A percentile compares a stretch with the other conserved stretches of the same genome.
Evolutionary conservation across 35 echinoderm and acorn worm species (phyloP).

Genomic region (Apostichopus parvimensis): DNA sequence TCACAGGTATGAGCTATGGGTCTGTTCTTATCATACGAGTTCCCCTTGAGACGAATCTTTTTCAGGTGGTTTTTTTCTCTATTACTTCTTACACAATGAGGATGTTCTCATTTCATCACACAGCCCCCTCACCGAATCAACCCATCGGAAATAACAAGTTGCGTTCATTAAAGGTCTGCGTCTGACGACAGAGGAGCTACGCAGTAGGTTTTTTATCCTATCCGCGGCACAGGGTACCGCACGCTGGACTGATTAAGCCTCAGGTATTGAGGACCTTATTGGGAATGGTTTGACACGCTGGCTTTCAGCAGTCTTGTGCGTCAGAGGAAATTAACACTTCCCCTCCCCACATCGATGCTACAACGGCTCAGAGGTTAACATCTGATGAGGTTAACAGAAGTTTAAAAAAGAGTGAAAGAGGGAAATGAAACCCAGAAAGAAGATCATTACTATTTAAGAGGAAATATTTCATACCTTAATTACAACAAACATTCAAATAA

Average conservation of each 20-base stretch:
- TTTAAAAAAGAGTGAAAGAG: not conserved
- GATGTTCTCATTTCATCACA: not conserved
- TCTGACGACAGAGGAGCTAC: no score
- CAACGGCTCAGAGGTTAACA: no score
- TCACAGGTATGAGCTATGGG: no score
- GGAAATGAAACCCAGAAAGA: not conserved
- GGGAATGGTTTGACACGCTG: not conserved
- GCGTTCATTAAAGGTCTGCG: not conserved
- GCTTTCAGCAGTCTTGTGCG: not conserved
- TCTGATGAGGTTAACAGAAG: not conserved
- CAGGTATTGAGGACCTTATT: not conserved
- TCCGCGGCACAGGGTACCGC: not conserved
- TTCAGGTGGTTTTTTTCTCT: no score
- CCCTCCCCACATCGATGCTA: no score
- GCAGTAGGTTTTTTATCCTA: no score
- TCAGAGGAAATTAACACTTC: not conserved
- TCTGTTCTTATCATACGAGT: no score
- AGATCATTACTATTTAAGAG: not conserved
- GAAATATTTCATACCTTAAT: not conserved
- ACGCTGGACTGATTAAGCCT: not conserved
- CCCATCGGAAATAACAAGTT: not conserved
- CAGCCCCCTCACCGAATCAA: not conserved
- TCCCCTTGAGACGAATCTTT: no score
- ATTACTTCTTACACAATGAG: not conserved
- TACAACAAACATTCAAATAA: not conserved